Percentiles rank a stretch among this genome's conserved stretches.
These are phyloP conservation scores for Drosophila pegasa DNA, from an alignment of 2,888 invertebrate genomes.

Conservation along the genomic window DNA sequence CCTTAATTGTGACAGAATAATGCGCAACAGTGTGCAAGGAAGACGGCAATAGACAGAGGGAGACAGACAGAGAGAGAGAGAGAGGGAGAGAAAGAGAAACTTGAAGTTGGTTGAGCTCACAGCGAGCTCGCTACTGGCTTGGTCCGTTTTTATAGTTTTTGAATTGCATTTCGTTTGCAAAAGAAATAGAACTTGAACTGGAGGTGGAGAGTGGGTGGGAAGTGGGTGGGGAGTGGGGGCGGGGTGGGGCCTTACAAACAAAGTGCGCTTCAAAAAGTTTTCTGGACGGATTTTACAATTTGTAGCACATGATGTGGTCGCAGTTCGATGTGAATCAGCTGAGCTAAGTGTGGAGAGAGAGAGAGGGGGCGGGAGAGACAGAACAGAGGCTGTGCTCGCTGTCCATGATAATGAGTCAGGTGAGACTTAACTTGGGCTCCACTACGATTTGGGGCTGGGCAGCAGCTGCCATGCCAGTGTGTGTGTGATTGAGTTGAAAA, in stretches of 20 bases:
- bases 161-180: too few relatives aligned
- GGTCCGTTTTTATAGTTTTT: constrained; percentile 48
- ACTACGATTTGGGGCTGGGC: constrained; percentile 11
- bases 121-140: constrained; percentile 20
- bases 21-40: constrained; percentile 1
- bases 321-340: constrained; percentile 35
- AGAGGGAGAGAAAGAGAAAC: background rate
- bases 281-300: constrained; percentile 78
- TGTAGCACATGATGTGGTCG: constrained; percentile 67
- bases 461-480: constrained; percentile 47
- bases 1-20: constrained; percentile 9
- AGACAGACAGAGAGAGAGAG: background rate
- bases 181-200: too few relatives aligned
- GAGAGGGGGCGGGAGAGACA: background rate
- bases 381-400: constrained; percentile 11
- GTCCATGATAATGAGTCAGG: background rate
- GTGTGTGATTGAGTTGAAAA: constrained; percentile 21
- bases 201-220: too few relatives aligned
- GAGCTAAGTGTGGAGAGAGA: constrained; percentile 2
- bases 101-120: background rate
- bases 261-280: constrained; percentile 76
- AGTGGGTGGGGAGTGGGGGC: too few relatives aligned
- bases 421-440: constrained; percentile 11
- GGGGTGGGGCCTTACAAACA: constrained; percentile 24
- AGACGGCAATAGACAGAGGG: background rate